These are phyloP conservation scores for Amphimedon queenslandica DNA, from an alignment of 37 sponge, comb jelly and placozoan genomes.

Conservation along the genomic window DNA sequence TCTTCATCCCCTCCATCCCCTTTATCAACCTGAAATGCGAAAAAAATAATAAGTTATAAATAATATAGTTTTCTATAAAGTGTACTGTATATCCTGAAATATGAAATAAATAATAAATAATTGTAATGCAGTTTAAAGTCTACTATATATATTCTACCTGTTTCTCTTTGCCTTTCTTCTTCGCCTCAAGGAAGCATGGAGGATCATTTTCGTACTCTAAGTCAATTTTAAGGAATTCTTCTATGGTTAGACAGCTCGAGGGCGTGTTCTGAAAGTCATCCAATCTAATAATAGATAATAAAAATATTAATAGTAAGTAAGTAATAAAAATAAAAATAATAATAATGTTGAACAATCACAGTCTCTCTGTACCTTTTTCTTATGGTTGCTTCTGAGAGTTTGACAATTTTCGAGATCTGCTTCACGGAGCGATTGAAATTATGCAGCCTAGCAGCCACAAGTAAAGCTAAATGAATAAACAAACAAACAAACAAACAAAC, in stretches of 20 bases:
- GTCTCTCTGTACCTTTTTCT: slow-evolving; percentile 61
- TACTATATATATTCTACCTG: too few species aligned
- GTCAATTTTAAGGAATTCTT: slow-evolving; percentile 95
- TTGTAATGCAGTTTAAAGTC: too few species aligned
- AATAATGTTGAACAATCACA: not conserved
- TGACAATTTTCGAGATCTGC: slow-evolving; percentile 84
- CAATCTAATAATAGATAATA: slow-evolving; percentile 13
- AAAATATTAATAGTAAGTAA: not conserved
- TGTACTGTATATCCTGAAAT: too few species aligned
- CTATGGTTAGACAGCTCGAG: slow-evolving; percentile 94
- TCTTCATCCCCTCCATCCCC: slow-evolving; percentile 15
- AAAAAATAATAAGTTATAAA: too few species aligned
- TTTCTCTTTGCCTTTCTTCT: slow-evolving; percentile 37
- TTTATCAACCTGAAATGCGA: too few species aligned
- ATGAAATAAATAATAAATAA: too few species aligned
- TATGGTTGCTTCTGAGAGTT: slow-evolving; percentile 81
- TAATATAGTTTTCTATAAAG: too few species aligned
- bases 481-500: not conserved
- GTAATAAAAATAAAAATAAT: not conserved
- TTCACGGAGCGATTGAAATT: slow-evolving; percentile 72
- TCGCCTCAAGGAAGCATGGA: slow-evolving; percentile 78
- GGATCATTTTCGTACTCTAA: slow-evolving; percentile 97
- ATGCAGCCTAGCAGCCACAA: slow-evolving; percentile 89
- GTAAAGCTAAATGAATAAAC: slow-evolving; percentile 63
- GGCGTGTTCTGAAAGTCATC: slow-evolving; percentile 93